Evolutionary conservation across 2,113 vertebrate species (phyloP).

Genomic region (Phrynosoma blainvillii): DNA sequence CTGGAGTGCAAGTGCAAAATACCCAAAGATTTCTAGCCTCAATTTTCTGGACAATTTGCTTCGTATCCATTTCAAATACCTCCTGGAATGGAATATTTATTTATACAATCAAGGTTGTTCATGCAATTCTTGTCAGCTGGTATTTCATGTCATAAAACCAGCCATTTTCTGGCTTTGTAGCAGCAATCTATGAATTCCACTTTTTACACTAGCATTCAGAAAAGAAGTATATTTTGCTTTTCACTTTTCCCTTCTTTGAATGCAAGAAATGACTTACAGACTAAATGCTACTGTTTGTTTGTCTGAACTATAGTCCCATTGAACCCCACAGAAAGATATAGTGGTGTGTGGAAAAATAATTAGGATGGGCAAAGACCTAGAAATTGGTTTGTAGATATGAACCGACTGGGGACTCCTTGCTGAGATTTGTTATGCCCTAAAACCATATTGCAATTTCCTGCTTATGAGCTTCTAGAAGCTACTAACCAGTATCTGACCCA

Average conservation of each 20-base stretch:
- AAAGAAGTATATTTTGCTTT: background rate
- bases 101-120: no score
- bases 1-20: background rate
- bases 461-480: no score
- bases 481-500: no score
- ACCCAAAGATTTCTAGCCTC: background rate
- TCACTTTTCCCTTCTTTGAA: no score
- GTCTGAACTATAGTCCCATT: background rate
- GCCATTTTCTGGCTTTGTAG: background rate
- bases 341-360: background rate
- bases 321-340: no score
- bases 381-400: background rate
- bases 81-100: background rate
- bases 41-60: background rate
- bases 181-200: background rate
- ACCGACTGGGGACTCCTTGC: background rate
- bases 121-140: background rate
- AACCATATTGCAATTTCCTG: no score
- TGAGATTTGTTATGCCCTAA: background rate
- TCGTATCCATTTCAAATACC: slow-evolving; percentile 8
- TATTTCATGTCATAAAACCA: background rate
- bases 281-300: background rate
- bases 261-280: no score
- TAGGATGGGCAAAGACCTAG: background rate
- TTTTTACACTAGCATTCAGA: background rate